Evolutionary conservation across 2,113 vertebrate species (phyloP).

Genomic region (Myiopsitta monachus): DNA sequence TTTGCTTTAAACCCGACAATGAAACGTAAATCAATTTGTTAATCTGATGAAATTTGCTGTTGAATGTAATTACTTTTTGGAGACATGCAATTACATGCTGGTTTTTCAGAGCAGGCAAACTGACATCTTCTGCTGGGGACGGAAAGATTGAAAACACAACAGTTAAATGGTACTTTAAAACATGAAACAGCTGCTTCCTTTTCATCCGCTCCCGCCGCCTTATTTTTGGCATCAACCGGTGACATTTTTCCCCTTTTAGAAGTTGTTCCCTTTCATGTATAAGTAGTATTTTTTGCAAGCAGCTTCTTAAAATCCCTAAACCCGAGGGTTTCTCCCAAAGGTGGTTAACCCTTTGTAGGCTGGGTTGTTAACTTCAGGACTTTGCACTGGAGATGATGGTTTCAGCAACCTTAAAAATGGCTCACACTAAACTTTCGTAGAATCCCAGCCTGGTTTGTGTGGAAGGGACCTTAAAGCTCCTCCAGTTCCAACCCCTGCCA

Average conservation of each 20-base stretch:
- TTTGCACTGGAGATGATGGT: neutral
- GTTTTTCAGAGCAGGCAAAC: constrained; percentile 28
- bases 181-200: constrained; percentile 58
- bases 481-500: neutral
- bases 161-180: constrained; percentile 40
- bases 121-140: constrained; percentile 37
- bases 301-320: neutral
- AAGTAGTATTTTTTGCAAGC: constrained; percentile 12
- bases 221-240: neutral
- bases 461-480: neutral
- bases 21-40: constrained; percentile 55
- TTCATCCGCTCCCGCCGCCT: constrained; percentile 33
- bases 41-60: constrained; percentile 54
- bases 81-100: constrained; percentile 44
- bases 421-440: neutral
- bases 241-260: constrained; percentile 35
- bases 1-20: neutral
- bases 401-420: neutral
- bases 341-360: neutral
- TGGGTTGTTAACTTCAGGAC: neutral
- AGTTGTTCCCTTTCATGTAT: neutral
- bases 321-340: neutral
- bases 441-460: neutral
- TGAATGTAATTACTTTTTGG: constrained; percentile 57
- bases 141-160: constrained; percentile 20